phyloP scores from a whole-genome alignment of 2,113 vertebrate species.

The Podiceps cristatus region DNA sequence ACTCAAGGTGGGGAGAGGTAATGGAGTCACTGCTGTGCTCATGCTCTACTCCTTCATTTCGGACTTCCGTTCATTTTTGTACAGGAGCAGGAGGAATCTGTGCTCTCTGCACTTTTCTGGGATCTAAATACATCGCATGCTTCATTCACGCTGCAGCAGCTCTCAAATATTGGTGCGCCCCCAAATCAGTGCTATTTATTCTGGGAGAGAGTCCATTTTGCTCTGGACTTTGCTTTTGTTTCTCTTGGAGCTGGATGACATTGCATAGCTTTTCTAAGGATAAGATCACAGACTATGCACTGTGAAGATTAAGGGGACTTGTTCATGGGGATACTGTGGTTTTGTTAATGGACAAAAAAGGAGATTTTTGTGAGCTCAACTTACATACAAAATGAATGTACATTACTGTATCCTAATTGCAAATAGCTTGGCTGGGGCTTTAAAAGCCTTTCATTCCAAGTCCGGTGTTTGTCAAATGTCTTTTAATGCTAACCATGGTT shows the following conservation, averaged over 20 bases:
- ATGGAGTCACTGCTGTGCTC: not conserved
- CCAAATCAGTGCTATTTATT: not conserved
- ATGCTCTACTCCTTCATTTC: not conserved
- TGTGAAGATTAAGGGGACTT: not conserved
- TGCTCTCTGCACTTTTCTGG: not conserved
- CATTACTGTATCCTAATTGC: slow-evolving; percentile 38
- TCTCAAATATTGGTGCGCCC: not conserved
- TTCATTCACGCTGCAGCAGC: not conserved
- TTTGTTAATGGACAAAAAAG: slow-evolving; percentile 51
- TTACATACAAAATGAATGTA: slow-evolving; percentile 29
- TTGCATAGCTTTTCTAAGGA: slow-evolving; percentile 6
- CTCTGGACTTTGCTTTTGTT: slow-evolving; percentile 7
- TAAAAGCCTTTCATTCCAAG: slow-evolving; percentile 44
- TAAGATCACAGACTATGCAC: not conserved
- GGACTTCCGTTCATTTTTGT: not conserved
- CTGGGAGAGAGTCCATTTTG: not conserved
- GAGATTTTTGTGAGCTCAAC: slow-evolving; percentile 3
- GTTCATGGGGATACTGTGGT: not conserved
- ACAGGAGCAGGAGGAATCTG: not conserved
- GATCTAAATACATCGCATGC: not conserved
- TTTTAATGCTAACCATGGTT: not conserved
- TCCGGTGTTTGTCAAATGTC: not conserved
- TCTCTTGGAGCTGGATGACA: slow-evolving; percentile 18
- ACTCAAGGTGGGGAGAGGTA: not conserved
- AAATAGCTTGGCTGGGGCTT: slow-evolving; percentile 17